phyloP scores from a whole-genome alignment of 1,140 invertebrate genomes.

The Drosophila grimshawi region DNA sequence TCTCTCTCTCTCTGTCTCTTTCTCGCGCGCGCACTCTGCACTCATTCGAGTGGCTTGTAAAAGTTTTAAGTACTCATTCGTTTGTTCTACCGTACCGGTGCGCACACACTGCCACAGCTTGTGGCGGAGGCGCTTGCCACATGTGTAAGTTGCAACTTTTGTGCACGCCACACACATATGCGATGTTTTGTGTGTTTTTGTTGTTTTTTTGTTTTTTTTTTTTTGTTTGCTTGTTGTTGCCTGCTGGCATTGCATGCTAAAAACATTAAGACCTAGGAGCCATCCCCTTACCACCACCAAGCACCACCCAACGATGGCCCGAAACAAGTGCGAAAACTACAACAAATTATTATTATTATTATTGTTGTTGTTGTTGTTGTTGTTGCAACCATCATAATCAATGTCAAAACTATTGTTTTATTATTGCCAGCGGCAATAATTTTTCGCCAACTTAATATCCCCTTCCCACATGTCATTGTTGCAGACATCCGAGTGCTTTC shows the following conservation, averaged over 20 bases:
- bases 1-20: background rate
- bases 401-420: constrained; percentile 80
- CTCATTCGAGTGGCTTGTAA: constrained; percentile 72
- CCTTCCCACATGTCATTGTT: background rate
- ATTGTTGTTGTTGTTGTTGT: constrained; percentile 47
- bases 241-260: constrained; percentile 58
- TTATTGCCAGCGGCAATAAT: constrained; percentile 47
- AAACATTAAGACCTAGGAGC: constrained; percentile 40
- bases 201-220: too few relatives aligned
- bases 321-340: constrained; percentile 49
- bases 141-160: constrained; percentile 76
- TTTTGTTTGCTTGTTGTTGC: constrained; percentile 16
- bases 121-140: constrained; percentile 39
- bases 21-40: constrained; percentile 2
- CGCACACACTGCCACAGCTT: constrained; percentile 35
- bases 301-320: background rate
- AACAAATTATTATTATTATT: constrained; percentile 20
- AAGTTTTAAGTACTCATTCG: constrained; percentile 74
- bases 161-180: constrained; percentile 65
- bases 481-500: constrained; percentile 8
- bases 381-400: constrained; percentile 66
- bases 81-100: constrained; percentile 46
- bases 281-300: background rate
- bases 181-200: constrained; percentile 14
- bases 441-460: background rate